Percentiles rank a stretch among this genome's conserved stretches.
Conservation (phyloP, 2,113 vertebrate genomes). For the Ailuropoda melanoleuca region DNA sequence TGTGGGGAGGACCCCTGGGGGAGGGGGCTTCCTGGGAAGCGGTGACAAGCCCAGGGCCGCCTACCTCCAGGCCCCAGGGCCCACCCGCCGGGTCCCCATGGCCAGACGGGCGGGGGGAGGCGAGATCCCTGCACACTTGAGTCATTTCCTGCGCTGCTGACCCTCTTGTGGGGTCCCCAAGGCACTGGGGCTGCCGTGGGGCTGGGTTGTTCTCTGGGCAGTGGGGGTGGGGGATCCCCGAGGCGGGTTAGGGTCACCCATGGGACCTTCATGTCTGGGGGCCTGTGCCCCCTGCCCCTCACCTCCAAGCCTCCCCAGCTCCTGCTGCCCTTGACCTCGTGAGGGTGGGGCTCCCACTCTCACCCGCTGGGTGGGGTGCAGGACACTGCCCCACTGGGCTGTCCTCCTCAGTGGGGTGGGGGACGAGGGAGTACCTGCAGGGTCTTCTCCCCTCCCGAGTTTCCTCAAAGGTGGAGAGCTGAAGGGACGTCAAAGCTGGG, state of each 20-base stretch:
- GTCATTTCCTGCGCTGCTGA: constrained; percentile 16
- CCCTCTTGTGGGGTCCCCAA: neutral
- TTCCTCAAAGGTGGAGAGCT: neutral
- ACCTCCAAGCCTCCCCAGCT: neutral
- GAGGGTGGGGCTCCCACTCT: neutral
- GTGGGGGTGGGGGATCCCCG: neutral
- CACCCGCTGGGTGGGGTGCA: neutral
- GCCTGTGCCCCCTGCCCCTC: neutral
- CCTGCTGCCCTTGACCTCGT: neutral
- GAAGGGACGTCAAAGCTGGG: too few relatives aligned
- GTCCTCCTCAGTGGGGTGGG: too few relatives aligned
- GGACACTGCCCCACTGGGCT: neutral
- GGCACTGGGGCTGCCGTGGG: neutral
- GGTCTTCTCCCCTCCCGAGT: neutral
- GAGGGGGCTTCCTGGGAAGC: neutral
- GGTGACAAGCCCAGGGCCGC: accelerated
- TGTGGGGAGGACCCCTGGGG: neutral
- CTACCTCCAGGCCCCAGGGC: neutral
- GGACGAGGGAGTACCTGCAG: too few relatives aligned
- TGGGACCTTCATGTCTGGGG: neutral
- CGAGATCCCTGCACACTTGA: neutral
- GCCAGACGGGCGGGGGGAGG: accelerated
- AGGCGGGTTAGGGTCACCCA: neutral
- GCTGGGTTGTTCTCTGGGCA: neutral
- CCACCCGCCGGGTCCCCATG: neutral